A percentile compares a stretch with the other conserved stretches of the same genome.
phyloP scores from a whole-genome alignment of 1,140 invertebrate genomes.

The Orussus abietinus region DNA sequence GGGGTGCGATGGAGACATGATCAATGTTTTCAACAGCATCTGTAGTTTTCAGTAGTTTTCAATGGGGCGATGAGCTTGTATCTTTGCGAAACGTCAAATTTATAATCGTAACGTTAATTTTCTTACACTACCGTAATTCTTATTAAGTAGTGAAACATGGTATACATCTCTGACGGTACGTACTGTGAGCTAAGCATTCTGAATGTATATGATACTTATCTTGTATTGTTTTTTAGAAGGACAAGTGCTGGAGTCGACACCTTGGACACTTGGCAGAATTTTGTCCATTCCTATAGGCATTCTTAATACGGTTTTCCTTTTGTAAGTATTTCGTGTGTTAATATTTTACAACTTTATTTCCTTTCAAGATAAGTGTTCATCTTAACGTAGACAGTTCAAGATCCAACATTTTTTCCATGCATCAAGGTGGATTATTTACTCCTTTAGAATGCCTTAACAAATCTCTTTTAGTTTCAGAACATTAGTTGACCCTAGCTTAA shows the following conservation, averaged over 20 bases:
- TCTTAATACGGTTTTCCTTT: conserved; percentile 29
- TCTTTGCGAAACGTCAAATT: too few species aligned
- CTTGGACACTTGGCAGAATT: conserved; percentile 23
- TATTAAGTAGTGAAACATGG: too few species aligned
- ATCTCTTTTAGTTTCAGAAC: conserved; percentile 28
- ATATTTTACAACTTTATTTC: not conserved
- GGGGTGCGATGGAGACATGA: too few species aligned
- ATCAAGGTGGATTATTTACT: conserved; percentile 4
- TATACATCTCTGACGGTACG: conserved; percentile 24
- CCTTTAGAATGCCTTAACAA: too few species aligned
- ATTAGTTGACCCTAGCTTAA: conserved; percentile 25
- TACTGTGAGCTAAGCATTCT: conserved; percentile 3
- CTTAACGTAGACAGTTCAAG: conserved; percentile 1
- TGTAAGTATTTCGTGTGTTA: conserved; percentile 23
- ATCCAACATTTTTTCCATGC: conserved; percentile 1
- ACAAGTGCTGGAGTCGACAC: conserved; percentile 13
- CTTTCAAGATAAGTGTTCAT: conserved; percentile 1
- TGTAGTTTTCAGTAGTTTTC: too few species aligned
- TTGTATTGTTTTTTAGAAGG: conserved; percentile 24
- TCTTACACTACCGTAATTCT: too few species aligned
- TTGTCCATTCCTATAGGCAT: conserved; percentile 22
- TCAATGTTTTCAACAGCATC: too few species aligned
- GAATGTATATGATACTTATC: not conserved
- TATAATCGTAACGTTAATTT: too few species aligned
- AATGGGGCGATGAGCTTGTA: too few species aligned